Evolutionary conservation across 2,113 vertebrate species (phyloP).

Genomic region (Glareola pratincola): DNA sequence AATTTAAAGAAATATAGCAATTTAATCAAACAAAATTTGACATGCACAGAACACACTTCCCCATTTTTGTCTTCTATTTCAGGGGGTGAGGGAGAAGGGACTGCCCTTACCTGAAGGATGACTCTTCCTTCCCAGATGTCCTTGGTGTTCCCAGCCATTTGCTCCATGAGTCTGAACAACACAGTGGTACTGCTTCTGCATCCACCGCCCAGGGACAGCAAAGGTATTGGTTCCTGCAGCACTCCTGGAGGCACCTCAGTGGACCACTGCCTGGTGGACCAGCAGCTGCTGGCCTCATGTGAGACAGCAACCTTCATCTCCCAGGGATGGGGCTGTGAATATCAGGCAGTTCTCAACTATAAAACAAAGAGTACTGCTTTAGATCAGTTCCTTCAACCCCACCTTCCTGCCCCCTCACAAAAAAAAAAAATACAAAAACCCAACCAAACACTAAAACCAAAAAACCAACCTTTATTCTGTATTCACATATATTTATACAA

Average conservation of each 20-base stretch:
- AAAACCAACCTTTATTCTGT: not conserved
- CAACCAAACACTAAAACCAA: not conserved
- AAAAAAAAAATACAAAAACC: not conserved
- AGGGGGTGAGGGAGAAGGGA: not conserved
- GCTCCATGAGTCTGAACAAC: not conserved
- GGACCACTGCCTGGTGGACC: not conserved
- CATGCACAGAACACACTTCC: fast-evolving
- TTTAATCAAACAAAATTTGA: not conserved
- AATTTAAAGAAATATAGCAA: not conserved
- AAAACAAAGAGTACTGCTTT: not conserved
- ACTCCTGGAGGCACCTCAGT: not conserved
- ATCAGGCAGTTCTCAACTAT: not conserved
- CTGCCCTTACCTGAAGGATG: not conserved
- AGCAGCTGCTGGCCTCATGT: not conserved
- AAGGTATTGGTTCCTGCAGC: not conserved
- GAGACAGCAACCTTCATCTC: not conserved
- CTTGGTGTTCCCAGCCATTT: not conserved
- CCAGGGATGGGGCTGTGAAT: not conserved
- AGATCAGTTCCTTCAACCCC: not conserved
- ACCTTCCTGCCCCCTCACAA: fast-evolving
- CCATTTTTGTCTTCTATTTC: not conserved
- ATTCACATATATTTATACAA: not conserved
- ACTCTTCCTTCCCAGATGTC: not conserved
- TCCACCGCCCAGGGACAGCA: fast-evolving
- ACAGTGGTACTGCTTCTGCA: not conserved